These are phyloP conservation scores for Chloroceryle amazona DNA, from an alignment of 2,797 vertebrate species.

Conservation along the genomic window DNA sequence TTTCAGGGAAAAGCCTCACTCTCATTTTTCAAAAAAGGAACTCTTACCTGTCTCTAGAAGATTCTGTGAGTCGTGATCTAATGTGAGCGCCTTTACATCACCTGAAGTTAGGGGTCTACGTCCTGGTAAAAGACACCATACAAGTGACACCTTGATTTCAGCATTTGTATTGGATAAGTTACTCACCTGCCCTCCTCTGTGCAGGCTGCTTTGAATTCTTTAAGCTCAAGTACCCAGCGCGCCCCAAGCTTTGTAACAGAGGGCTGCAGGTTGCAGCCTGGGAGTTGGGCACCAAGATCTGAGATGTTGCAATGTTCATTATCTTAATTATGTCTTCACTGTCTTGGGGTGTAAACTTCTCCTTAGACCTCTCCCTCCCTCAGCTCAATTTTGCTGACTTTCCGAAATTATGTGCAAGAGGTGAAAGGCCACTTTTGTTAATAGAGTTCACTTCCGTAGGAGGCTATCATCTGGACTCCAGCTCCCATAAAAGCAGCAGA, in stretches of 20 bases:
- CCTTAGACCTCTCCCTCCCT: not conserved
- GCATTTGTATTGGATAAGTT: not conserved
- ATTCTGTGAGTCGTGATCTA: not conserved
- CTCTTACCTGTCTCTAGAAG: not conserved
- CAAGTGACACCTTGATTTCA: not conserved
- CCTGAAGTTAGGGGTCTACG: not conserved
- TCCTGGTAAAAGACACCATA: not conserved
- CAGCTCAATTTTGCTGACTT: not conserved
- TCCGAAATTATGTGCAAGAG: not conserved
- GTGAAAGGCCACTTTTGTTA: not conserved
- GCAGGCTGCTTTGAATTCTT: not conserved
- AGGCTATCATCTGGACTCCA: not conserved
- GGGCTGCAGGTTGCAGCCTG: not conserved
- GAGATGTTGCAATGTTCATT: not conserved
- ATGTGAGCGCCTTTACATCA: not conserved
- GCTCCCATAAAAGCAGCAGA: not conserved
- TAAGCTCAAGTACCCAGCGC: not conserved
- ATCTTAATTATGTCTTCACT: not conserved
- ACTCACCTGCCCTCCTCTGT: not conserved
- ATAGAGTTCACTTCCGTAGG: constrained; percentile 50
- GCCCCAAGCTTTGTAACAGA: not conserved
- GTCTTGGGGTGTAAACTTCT: not conserved
- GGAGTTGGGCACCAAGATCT: not conserved
- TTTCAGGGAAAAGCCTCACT: not conserved
- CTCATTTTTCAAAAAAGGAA: not conserved